Evolutionary conservation across 2,888 invertebrate species (phyloP).

Genomic region (Epistrophe grossulariae): DNA sequence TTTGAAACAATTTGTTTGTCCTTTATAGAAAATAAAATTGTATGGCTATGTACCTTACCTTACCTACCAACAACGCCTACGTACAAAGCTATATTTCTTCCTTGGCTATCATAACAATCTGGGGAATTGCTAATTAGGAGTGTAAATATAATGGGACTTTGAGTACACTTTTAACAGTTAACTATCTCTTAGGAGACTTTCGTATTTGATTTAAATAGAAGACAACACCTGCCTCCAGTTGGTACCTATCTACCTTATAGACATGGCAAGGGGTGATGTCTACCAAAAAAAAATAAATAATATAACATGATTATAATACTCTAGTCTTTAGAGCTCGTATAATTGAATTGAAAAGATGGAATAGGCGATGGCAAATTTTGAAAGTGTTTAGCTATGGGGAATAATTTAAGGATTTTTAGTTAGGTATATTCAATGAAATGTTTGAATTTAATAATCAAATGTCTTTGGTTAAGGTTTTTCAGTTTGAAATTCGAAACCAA

Average conservation of each 20-base stretch:
- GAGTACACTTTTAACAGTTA: conserved; percentile 39
- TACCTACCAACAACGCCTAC: background rate
- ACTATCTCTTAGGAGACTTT: conserved; percentile 29
- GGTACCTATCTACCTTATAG: background rate
- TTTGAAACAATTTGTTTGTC: background rate
- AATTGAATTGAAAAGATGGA: background rate
- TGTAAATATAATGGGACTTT: conserved; percentile 43
- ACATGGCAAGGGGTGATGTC: background rate
- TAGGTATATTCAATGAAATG: too few relatives aligned
- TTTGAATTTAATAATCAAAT: too few relatives aligned
- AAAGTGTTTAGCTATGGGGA: background rate
- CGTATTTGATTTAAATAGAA: conserved; percentile 25
- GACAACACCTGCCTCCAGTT: conserved; percentile 20
- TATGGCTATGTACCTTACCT: background rate
- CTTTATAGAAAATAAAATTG: background rate
- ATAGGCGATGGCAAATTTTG: conserved; percentile 37
- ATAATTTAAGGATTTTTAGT: background rate
- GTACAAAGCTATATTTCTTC: conserved; percentile 9
- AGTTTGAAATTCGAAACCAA: too few relatives aligned
- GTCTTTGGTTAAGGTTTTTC: too few relatives aligned
- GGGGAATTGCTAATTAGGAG: conserved; percentile 41
- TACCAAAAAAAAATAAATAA: background rate
- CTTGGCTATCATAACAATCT: conserved; percentile 40
- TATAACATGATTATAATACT: background rate
- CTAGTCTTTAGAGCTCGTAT: background rate